Evolutionary conservation across 2,797 vertebrate species (phyloP).

Genomic region (Sciaenops ocellatus): DNA sequence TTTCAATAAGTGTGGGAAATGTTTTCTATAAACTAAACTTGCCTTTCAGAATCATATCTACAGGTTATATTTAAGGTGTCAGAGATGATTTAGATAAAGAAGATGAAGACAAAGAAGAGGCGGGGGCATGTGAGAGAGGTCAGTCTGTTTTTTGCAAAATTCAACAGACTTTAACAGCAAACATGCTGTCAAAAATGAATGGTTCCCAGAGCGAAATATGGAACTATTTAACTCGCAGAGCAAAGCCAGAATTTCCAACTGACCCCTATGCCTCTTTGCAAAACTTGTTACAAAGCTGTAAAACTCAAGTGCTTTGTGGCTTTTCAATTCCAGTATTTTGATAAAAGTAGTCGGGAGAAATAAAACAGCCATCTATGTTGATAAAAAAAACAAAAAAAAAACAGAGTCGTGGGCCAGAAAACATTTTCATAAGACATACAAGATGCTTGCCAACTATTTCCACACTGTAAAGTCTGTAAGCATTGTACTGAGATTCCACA

Average conservation of each 20-base stretch:
- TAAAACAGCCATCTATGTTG: not conserved
- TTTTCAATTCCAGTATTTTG: conserved; percentile 13
- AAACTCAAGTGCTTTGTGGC: not conserved
- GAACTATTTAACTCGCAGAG: not conserved
- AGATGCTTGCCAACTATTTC: not conserved
- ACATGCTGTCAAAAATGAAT: not conserved
- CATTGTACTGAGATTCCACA: not conserved
- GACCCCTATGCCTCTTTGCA: not conserved
- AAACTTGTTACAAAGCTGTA: not conserved
- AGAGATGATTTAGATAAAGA: not conserved
- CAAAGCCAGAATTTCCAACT: not conserved
- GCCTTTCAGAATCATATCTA: not conserved
- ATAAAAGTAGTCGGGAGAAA: not conserved
- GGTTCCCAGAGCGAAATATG: not conserved
- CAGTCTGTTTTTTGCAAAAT: not conserved
- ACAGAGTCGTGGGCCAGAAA: not conserved
- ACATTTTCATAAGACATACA: not conserved
- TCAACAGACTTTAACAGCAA: not conserved
- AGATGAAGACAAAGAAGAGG: not conserved
- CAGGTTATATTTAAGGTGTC: not conserved
- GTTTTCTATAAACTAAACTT: not conserved
- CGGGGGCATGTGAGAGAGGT: not conserved
- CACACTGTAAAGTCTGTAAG: not conserved
- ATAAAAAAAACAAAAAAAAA: not conserved
- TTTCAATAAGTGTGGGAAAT: not conserved